phyloP scores from a whole-genome alignment of 2,888 invertebrate genomes.

The Sarcophaga carnaria region DNA sequence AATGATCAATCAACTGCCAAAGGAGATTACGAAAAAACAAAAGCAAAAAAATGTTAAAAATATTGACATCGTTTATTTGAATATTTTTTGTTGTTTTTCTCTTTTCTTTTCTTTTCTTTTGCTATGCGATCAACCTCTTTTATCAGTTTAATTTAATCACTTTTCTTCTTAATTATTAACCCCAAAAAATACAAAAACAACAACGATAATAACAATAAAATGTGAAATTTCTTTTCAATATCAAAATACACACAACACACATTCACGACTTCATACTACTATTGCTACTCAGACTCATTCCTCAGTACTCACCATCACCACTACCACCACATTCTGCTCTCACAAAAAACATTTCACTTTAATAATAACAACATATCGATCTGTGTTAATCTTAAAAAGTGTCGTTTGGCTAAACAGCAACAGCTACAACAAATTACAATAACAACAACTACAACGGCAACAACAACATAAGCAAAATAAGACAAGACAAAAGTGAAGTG shows the following conservation, averaged over 20 bases:
- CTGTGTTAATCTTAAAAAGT: constrained; percentile 65
- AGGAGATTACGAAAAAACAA: not conserved
- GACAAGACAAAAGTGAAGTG: not conserved
- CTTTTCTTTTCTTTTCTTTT: too few relatives aligned
- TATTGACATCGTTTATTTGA: constrained; percentile 12
- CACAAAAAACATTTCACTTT: constrained; percentile 56
- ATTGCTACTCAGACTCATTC: too few relatives aligned
- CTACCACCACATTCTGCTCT: constrained; percentile 8
- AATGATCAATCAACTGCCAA: not conserved
- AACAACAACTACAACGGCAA: constrained; percentile 22
- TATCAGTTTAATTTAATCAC: constrained; percentile 51
- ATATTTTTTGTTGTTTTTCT: not conserved
- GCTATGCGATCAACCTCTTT: constrained; percentile 26
- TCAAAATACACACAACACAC: not conserved
- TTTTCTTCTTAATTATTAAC: constrained; percentile 44
- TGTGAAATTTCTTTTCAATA: constrained; percentile 52
- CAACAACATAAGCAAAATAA: not conserved
- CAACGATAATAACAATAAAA: constrained; percentile 13
- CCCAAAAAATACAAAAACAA: not conserved
- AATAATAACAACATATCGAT: constrained; percentile 65
- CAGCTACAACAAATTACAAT: constrained; percentile 31
- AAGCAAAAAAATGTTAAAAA: not conserved
- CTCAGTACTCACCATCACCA: too few relatives aligned
- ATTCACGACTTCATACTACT: too few relatives aligned
- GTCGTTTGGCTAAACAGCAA: constrained; percentile 58